A percentile compares a stretch with the other conserved stretches of the same genome.
phyloP scores from a whole-genome alignment of 2,113 vertebrate species.

The Brachypodius melanocephalos region DNA sequence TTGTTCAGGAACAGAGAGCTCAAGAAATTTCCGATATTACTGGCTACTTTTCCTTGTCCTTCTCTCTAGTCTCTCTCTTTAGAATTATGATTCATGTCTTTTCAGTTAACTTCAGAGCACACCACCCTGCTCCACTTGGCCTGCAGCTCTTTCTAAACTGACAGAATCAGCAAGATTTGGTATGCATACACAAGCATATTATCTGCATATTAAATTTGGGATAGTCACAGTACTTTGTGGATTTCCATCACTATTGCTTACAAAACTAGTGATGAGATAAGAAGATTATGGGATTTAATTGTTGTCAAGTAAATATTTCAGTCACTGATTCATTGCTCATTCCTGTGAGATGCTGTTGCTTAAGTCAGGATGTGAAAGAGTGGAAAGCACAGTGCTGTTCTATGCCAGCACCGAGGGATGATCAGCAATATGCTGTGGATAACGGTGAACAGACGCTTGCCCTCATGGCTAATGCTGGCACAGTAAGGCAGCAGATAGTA shows the following conservation, averaged over 20 bases:
- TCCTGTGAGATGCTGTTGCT: background rate
- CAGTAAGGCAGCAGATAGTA: background rate
- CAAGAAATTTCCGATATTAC: background rate
- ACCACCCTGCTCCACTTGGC: background rate
- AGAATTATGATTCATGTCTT: background rate
- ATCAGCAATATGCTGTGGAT: background rate
- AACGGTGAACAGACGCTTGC: background rate
- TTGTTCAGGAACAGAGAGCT: background rate
- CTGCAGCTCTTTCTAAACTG: background rate
- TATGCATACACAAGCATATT: background rate
- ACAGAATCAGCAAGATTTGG: background rate
- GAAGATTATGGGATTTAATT: background rate
- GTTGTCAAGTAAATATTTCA: background rate
- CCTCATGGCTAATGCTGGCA: background rate
- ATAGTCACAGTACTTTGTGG: background rate
- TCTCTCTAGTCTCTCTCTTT: background rate
- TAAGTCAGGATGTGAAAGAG: background rate
- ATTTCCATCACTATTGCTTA: background rate
- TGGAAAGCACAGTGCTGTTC: background rate
- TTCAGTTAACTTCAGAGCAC: background rate
- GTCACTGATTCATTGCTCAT: background rate
- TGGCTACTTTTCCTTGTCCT: background rate
- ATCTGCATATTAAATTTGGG: background rate
- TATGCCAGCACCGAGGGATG: background rate
- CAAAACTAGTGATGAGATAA: background rate